Base-by-base conservation (phyloP, 2,113 vertebrate genomes). In the Bucco capensis region DNA sequence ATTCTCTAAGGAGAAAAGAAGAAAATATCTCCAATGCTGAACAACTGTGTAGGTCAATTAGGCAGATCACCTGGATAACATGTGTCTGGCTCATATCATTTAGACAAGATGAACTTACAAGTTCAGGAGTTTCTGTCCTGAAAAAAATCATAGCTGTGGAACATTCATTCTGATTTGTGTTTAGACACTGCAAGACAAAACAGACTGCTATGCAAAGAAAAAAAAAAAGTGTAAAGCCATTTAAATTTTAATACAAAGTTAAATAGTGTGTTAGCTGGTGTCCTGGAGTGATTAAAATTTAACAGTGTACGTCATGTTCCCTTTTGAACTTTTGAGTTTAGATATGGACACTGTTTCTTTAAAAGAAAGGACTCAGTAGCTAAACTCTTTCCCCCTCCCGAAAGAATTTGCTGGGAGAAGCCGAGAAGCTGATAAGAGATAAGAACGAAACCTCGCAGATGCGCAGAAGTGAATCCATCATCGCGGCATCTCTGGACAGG, bases 1-100 rank as follows among this genome's bases (percentile, higher is more conserved):
- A 75, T 60, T 89, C 47, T 72, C 31, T n/a, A 33, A 81, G n/a
- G 7, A 42, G 12, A 71, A 70, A 62, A 7, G 30, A 4, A 35
- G n/a, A 80, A 88, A 57, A 30, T 9, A 27, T 9, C 11, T 44
- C 5, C 13, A 6, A 12, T n/a, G 6, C 5, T 28, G 19, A 60
- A 42, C 0, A 2, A 2, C 10, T 7, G 8, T 9, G 3, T 2
- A 31, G 10, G 8, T 72, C 31, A 72, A 2, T 5, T 23, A 40
- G 14, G 6, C 7, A 54, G 21, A 58, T 58, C 14, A 35, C 6
- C 15, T 33, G 17, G 54, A 86, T 27, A 54, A 35, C 6, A 19
- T 9, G 5, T 14, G 6, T 42, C 8, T 77, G 9, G 9, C 4
- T 69, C 0, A 0, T 73, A 27, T 46, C 8, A 13, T 64, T 54